These are phyloP conservation scores for Tetrax tetrax DNA, from an alignment of 2,113 vertebrate genomes.

Conservation along the genomic window DNA sequence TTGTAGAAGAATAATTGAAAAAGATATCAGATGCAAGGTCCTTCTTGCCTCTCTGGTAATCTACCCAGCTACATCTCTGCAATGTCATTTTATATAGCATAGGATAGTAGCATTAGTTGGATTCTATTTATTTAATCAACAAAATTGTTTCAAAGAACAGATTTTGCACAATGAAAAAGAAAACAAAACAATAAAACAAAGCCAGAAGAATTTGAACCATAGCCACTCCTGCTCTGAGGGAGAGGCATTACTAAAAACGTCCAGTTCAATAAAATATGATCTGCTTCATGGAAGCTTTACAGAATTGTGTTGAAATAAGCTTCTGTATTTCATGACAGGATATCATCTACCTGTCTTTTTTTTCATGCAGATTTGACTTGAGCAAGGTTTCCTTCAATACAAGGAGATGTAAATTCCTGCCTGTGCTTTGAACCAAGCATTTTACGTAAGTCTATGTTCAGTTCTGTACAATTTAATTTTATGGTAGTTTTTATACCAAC, in stretches of 20 bases:
- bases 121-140: not conserved
- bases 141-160: not conserved
- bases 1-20: not conserved
- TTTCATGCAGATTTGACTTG: not conserved
- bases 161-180: not conserved
- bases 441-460: not conserved
- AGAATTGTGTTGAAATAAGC: not conserved
- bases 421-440: accelerated
- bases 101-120: not conserved
- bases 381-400: not conserved
- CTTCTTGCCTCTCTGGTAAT: not conserved
- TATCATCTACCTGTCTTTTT: not conserved
- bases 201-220: not conserved
- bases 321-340: not conserved
- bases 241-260: not conserved
- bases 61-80: not conserved
- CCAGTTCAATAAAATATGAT: not conserved
- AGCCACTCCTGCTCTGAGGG: not conserved
- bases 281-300: not conserved
- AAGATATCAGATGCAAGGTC: not conserved
- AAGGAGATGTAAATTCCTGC: not conserved
- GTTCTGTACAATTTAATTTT: not conserved
- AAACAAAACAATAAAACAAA: not conserved
- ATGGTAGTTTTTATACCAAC: not conserved
- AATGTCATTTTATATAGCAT: not conserved